Evolutionary conservation across 2,797 vertebrate genomes (phyloP), one percentile per base, ranked within the genome.

Genomic region (Caiman crocodilus): DNA sequence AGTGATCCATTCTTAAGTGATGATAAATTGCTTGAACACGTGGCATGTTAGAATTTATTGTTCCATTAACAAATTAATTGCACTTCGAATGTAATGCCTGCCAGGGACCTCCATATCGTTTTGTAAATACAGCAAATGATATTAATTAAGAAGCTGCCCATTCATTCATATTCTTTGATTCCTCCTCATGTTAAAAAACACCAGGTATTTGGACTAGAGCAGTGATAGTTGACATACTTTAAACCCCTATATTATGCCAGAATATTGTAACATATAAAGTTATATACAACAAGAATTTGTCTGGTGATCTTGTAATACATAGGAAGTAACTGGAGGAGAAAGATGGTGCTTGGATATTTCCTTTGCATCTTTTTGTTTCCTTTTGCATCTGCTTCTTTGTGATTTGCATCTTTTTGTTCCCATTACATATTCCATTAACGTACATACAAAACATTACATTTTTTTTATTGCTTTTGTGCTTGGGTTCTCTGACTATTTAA

Each of bases 361-460:
- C 2, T 23, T 77, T 30, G 55, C 32, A 7, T 7, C 3, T 65
- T 16, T 55, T 2, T 9, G 5, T 80, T 20, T 83, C 18, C 76
- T 60, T 57, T 25, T 35, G 23, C 4, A 15, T 73, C 26, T 57
- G 0, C 1, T 1, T 63, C 0, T 0, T 69, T 58, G 18, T 26
- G 42, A 50, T 50, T 50, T 50, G 9, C 42, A 50, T 50, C 42
- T 50, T 50, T 50, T 50, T 50, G 42, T 50, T 50, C 9, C 42
- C 42, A 50, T 50, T 3, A 10, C 42, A 50, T 50, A 50, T 50
- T 50, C 42, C 9, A 50, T 50, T 50, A 50, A 50, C 42, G 11
- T 50, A 67, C 59, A 25, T 25, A 35, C 0, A 14, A 2, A 0
- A 50, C 42, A 50, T 50, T 50, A 50, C 42, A 50, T 50, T 2